A percentile compares a stretch with the other conserved stretches of the same genome.
Conservation (phyloP, 2,888 invertebrate species). For the Parnassius orleans region DNA sequence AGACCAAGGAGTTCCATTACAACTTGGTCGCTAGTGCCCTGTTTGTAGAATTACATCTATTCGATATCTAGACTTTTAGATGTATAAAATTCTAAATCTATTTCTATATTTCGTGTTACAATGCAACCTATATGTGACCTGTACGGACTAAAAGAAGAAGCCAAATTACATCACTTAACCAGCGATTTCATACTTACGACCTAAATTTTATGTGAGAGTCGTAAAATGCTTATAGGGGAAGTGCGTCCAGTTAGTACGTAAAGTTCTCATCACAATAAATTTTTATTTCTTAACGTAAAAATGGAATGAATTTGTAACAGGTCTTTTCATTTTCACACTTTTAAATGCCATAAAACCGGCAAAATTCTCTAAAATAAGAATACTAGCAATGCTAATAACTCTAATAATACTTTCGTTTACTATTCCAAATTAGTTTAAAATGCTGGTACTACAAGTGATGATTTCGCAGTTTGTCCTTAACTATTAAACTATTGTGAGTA, state of each 20-base stretch:
- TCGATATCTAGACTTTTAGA: too few species aligned
- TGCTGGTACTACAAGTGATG: too few species aligned
- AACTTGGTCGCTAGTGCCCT: too few species aligned
- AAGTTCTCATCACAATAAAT: slow-evolving; percentile 22
- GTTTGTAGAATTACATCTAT: too few species aligned
- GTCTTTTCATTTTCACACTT: not conserved
- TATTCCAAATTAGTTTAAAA: too few species aligned
- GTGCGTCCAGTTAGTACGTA: slow-evolving; percentile 20
- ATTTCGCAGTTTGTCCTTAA: too few species aligned
- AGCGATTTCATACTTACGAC: slow-evolving; percentile 13
- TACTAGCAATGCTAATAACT: not conserved
- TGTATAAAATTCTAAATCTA: too few species aligned
- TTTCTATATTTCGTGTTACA: too few species aligned
- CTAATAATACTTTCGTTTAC: too few species aligned
- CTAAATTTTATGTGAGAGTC: slow-evolving; percentile 19
- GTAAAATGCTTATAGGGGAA: slow-evolving; percentile 20
- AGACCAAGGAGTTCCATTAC: too few species aligned
- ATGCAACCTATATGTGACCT: too few species aligned
- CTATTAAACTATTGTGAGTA: too few species aligned
- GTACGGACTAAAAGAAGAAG: not conserved
- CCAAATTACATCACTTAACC: slow-evolving; percentile 12
- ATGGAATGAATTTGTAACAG: not conserved
- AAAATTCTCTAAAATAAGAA: not conserved
- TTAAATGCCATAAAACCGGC: not conserved
- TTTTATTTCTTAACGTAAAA: slow-evolving; percentile 16